Evolutionary conservation across 37 sponge, comb jelly and placozoan genomes (phyloP), one percentile per base, ranked within the genome.

Genomic region (Tethya wilhelma): DNA sequence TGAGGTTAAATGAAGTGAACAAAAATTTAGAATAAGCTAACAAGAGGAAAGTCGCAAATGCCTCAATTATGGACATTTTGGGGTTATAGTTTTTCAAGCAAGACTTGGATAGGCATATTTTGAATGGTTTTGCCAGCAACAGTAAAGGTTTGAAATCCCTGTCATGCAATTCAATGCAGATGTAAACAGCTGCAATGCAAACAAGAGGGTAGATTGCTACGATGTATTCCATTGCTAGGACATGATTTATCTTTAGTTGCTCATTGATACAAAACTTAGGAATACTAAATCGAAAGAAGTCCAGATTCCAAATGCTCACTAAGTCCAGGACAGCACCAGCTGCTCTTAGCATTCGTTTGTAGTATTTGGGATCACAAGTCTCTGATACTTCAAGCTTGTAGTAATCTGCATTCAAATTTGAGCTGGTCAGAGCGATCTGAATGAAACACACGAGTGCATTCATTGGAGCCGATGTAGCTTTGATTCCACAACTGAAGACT

Each of bases 141-240:
- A 69, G 31, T 14, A 80, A 30, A 38, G 38, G 39, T 29, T 34
- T 57, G 41, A 14, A 69, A 1, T 59, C 70, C 40, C 58, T 68
- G 59, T 53, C 70, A 56, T 80, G 68, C n/a, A 57, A 26, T 43
- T 69, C 69, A 37, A 80, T 40, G 23, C 17, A 56, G 38, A 69
- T 39, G 19, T 80, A 80, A 0, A 43, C 58, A 29, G 57, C 1
- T 11, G 28, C 34, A 22, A 69, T 56, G 44, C 69, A 53, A 40
- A 89, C 0, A 2, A 89, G 67, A 20, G 90, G 90, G 31, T 78
- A 89, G 2, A 83, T 9, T 12, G 84, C 90, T 38, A 83, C 38
- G 12, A 63, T 29, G 36, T 83, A 83, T 12, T 77, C 68, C 36
- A 89, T 29, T 0, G 73, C 20, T 37, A 77, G 25, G 9, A 67